Evolutionary conservation across 2,888 invertebrate genomes (phyloP), one percentile per base, ranked within the genome.

Genomic region (Cosmorhoe ocellata): DNA sequence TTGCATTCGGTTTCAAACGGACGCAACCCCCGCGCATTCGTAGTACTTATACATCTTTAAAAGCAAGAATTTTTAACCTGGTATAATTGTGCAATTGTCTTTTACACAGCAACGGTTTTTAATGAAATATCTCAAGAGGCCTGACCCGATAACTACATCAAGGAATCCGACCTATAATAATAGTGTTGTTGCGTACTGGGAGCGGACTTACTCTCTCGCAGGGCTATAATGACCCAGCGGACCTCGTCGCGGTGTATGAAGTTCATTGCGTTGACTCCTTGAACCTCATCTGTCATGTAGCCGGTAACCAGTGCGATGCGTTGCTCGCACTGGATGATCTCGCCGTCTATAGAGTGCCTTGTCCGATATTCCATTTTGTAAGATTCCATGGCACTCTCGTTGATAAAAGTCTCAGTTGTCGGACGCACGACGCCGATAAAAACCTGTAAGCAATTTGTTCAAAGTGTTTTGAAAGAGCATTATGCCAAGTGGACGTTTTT

Each of bases 241-340:
- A 96, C 95, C 80, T 97, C 97, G 61, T 97, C 95, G 55, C 93
- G 92, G 79, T 96, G 96, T 94, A 98, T 97, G 74, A 95, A 97
- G 66, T 93, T 93, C 84, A 98, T 97, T 0, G 97, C 97, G 59
- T 95, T 96, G 55, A 93, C 84, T 7, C 97, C 97, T n/a, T 93
- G 92, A 3, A 97, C 95, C 84, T 98, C 98, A 55, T 95, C 93
- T 0, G 94, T 93, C 93, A 98, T 93, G 77, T 96, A 97, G 1
- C 98, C 98, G 22, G 97, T 96, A n/a, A 97, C 94, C 38, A 96
- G 90, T 0, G 97, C 94, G 61, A 97, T 96, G 66, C 97, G 93
- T 67, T 97, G 96, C 76, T 98, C 98, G 71, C 95, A 95, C 71
- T 95, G 95, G 43, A 97, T 93, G 51, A 98, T 97, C 56, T 95